A percentile compares a stretch with the other conserved stretches of the same genome.
phyloP scores from a whole-genome alignment of 2,888 invertebrate genomes.

The Agrotis ipsilon region DNA sequence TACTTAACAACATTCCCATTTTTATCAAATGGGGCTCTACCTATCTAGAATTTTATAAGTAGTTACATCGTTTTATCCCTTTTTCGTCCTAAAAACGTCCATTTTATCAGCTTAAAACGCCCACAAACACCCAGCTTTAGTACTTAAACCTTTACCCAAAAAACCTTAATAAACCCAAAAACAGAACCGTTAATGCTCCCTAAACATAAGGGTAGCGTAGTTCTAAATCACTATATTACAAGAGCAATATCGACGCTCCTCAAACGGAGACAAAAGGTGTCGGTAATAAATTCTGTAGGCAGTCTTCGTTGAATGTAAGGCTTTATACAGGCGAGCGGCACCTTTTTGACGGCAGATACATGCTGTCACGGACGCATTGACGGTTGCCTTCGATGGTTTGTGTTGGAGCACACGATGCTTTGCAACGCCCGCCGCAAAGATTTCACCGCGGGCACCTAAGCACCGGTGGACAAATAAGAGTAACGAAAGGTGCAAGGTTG shows the following conservation, averaged over 20 bases:
- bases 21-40: too few species aligned
- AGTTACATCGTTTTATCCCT: too few species aligned
- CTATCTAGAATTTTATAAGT: too few species aligned
- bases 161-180: constrained; percentile 22
- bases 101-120: background rate
- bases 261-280: constrained; percentile 60
- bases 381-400: too few species aligned
- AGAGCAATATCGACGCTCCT: constrained; percentile 59
- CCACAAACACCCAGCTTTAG: background rate
- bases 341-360: too few species aligned
- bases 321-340: background rate
- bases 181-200: constrained; percentile 26
- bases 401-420: too few species aligned
- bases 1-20: too few species aligned
- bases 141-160: background rate
- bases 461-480: too few species aligned
- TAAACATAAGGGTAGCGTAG: constrained; percentile 33
- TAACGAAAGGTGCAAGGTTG: too few species aligned
- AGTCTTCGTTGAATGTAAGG: constrained; percentile 56
- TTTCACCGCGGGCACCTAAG: too few species aligned
- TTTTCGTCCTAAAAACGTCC: background rate
- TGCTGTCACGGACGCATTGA: too few species aligned
- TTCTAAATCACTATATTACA: constrained; percentile 61
- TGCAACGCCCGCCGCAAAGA: too few species aligned
- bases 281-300: constrained; percentile 63